These are phyloP conservation scores for Burhinus bistriatus DNA, from an alignment of 2,113 vertebrate species.

Conservation along the genomic window DNA sequence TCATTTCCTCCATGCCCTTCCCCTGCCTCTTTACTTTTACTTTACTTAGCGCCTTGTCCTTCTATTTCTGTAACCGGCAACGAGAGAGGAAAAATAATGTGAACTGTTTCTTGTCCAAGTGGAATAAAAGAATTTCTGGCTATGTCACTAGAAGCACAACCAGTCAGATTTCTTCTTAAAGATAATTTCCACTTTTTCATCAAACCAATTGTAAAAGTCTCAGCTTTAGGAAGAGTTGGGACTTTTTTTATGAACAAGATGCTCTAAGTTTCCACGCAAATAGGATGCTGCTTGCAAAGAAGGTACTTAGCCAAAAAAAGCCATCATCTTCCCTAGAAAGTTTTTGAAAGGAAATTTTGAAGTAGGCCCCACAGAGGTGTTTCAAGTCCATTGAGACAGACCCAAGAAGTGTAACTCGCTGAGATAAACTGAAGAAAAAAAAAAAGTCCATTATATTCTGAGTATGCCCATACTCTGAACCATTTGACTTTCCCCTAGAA, in stretches of 20 bases:
- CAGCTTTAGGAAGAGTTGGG: neutral
- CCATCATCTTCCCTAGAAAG: neutral
- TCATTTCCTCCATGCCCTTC: constrained; percentile 8
- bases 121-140: neutral
- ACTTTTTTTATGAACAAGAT: neutral
- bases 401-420: neutral
- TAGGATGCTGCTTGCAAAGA: neutral
- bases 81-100: neutral
- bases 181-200: neutral
- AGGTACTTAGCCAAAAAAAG: neutral
- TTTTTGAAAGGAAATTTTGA: neutral
- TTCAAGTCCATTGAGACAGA: neutral
- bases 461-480: neutral
- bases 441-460: neutral
- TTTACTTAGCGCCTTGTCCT: neutral
- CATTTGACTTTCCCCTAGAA: neutral
- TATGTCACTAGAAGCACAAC: neutral
- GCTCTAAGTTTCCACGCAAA: neutral
- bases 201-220: neutral
- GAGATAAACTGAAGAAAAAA: neutral
- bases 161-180: neutral
- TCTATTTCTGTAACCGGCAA: neutral
- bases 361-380: neutral
- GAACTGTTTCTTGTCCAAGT: neutral
- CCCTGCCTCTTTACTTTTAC: constrained; percentile 39